A percentile compares a stretch with the other conserved stretches of the same genome.
These are phyloP conservation scores for Montipora capricornis DNA, from an alignment of 64 coral and sea anemone genomes.

Conservation along the genomic window DNA sequence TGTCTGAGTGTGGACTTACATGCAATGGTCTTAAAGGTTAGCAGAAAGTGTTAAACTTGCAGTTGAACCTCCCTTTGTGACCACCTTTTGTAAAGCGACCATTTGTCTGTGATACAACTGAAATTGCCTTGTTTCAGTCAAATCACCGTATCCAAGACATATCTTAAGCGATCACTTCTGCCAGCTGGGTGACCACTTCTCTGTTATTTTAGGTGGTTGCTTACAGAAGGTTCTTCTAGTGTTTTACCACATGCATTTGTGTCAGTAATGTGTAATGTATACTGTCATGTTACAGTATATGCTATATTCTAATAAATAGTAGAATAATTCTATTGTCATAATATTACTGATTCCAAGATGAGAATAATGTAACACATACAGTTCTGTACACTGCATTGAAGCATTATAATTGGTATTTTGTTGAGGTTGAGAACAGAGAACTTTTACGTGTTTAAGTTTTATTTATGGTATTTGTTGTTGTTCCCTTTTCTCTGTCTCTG, in stretches of 20 bases:
- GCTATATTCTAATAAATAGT: too few relatives aligned
- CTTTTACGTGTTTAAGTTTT: too few relatives aligned
- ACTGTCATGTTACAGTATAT: conserved; percentile 9
- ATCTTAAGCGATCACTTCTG: background rate
- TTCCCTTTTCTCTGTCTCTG: too few relatives aligned
- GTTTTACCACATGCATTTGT: conserved; percentile 24
- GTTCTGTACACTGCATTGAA: too few relatives aligned
- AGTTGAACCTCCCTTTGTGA: conserved; percentile 13
- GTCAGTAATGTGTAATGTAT: conserved; percentile 9
- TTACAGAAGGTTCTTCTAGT: background rate
- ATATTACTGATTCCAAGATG: too few relatives aligned
- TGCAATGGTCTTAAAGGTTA: conserved; percentile 8
- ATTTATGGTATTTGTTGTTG: too few relatives aligned
- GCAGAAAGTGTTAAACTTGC: background rate
- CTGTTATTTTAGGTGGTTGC: background rate
- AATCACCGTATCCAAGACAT: background rate
- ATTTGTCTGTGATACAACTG: background rate
- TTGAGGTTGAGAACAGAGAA: too few relatives aligned
- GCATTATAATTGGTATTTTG: too few relatives aligned
- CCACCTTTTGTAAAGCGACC: conserved; percentile 9
- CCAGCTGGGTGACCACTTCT: too few relatives aligned
- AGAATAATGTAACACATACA: too few relatives aligned
- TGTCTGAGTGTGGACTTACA: background rate
- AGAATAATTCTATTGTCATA: too few relatives aligned
- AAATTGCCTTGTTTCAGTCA: conserved; percentile 12